Conservation (phyloP, 2,113 vertebrate genomes). For the Anoplopoma fimbria region DNA sequence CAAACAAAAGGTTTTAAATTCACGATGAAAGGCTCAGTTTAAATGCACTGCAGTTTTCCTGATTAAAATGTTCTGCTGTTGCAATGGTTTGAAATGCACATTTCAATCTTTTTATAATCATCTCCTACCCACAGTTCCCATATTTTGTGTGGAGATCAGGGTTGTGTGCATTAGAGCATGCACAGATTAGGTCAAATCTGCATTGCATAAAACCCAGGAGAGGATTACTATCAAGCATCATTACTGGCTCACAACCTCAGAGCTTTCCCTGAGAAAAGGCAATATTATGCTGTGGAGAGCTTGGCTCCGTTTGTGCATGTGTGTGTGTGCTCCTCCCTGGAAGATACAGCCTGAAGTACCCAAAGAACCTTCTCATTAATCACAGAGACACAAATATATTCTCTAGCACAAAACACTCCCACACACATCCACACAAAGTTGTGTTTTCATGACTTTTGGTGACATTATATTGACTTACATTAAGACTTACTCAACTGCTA, state of each 20-base stretch:
- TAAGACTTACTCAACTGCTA: too few species aligned
- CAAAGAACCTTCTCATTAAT: slow-evolving; percentile 35
- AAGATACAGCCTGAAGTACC: slow-evolving; percentile 18
- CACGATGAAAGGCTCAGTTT: too few species aligned
- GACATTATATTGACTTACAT: too few species aligned
- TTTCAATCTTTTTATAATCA: slow-evolving; percentile 33
- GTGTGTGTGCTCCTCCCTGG: too few species aligned
- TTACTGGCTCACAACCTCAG: not conserved
- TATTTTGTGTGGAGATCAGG: not conserved
- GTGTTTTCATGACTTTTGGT: too few species aligned
- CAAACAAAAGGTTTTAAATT: too few species aligned
- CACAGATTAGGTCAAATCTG: slow-evolving; percentile 40
- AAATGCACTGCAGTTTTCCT: too few species aligned
- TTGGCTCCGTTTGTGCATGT: too few species aligned
- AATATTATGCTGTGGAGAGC: not conserved
- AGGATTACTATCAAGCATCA: slow-evolving; percentile 19
- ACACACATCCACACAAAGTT: too few species aligned
- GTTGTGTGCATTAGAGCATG: not conserved
- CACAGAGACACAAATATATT: too few species aligned
- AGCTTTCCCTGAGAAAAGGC: slow-evolving; percentile 12
- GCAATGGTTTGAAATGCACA: slow-evolving; percentile 16
- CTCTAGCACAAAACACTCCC: too few species aligned
- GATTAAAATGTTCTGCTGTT: not conserved
- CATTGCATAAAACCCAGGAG: slow-evolving; percentile 31
- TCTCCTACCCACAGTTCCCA: not conserved